These are phyloP conservation scores for Agrenia bidenticulata DNA, from an alignment of 2,888 invertebrate species.

Conservation along the genomic window DNA sequence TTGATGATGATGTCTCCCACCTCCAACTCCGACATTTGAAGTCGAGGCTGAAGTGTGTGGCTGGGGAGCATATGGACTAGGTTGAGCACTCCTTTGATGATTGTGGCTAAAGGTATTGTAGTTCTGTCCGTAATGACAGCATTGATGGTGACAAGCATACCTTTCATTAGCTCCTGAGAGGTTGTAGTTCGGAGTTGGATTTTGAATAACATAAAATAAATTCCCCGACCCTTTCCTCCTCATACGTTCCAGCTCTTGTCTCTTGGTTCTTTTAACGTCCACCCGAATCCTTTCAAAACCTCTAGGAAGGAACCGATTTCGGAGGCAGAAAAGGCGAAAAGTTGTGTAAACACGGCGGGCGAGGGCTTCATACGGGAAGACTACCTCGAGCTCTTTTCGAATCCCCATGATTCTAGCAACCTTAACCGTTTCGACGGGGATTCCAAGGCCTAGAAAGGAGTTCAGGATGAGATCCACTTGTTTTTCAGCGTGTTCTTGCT, in stretches of 20 bases:
- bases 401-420: conserved; percentile 38
- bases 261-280: conserved; percentile 45
- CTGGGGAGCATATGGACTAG: conserved; percentile 41
- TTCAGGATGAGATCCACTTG: conserved; percentile 48
- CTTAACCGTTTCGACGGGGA: conserved; percentile 45
- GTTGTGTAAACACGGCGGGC: conserved; percentile 46
- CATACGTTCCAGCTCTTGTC: conserved; percentile 47
- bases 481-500: conserved; percentile 48
- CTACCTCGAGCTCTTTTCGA: conserved; percentile 44
- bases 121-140: conserved; percentile 29
- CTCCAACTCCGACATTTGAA: conserved; percentile 19
- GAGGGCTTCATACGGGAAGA: conserved; percentile 45
- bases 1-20: conserved; percentile 8
- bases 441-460: conserved; percentile 46
- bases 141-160: conserved; percentile 17
- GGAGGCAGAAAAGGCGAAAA: conserved; percentile 41
- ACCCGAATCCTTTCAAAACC: conserved; percentile 41
- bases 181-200: conserved; percentile 32
- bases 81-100: conserved; percentile 35
- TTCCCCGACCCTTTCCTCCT: conserved; percentile 40
- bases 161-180: conserved; percentile 13
- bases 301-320: conserved; percentile 40
- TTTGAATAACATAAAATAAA: conserved; percentile 32
- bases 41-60: conserved; percentile 20
- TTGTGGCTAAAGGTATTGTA: conserved; percentile 9